Evolutionary conservation across 2,113 vertebrate genomes (phyloP).

Genomic region (Triplophysa rosa): DNA sequence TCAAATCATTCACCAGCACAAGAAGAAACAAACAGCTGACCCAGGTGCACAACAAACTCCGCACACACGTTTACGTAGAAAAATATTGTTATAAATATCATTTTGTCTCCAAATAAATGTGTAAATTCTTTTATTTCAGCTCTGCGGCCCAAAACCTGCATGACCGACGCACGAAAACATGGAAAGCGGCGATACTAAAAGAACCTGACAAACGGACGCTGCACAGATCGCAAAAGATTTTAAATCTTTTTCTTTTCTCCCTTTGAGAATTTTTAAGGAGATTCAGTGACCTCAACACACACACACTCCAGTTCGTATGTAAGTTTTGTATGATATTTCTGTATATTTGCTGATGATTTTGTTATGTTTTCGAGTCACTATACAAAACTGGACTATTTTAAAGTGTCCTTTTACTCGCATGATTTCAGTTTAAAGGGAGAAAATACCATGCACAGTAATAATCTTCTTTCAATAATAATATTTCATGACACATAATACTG

Average conservation of each 20-base stretch:
- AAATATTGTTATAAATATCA: too few relatives aligned
- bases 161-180: conserved; percentile 77
- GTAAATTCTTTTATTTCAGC: conserved; percentile 67
- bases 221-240: background rate
- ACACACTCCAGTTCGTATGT: background rate
- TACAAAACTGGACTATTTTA: conserved; percentile 15
- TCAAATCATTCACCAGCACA: conserved; percentile 83
- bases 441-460: background rate
- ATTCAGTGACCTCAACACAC: conserved; percentile 9
- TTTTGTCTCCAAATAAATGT: too few relatives aligned
- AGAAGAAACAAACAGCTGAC: conserved; percentile 82
- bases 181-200: conserved; percentile 77
- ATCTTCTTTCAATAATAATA: too few relatives aligned
- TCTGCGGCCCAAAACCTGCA: conserved; percentile 94
- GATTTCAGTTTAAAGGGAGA: background rate
- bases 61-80: background rate
- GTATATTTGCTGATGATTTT: conserved; percentile 35
- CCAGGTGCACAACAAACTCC: conserved; percentile 74
- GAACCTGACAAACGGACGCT: background rate
- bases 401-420: conserved; percentile 30
- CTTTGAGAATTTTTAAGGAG: background rate
- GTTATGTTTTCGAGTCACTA: conserved; percentile 23
- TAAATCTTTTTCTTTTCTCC: too few relatives aligned
- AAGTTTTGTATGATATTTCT: background rate
- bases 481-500: too few relatives aligned